A percentile compares a stretch with the other conserved stretches of the same genome.
phyloP scores from a whole-genome alignment of 2,888 invertebrate genomes.

The Acanthosepion lycidas region DNA sequence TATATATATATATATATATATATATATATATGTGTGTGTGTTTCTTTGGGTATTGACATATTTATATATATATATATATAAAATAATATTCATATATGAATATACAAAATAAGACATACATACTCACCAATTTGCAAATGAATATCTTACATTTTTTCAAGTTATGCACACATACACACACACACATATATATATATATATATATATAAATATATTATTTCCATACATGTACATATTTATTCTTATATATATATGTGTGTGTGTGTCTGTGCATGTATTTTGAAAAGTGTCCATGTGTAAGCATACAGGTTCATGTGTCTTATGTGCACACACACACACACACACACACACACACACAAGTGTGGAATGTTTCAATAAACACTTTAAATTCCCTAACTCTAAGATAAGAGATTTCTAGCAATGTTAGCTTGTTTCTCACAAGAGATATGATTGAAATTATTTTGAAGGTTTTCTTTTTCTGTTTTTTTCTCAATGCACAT shows the following conservation, averaged over 20 bases:
- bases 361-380: not conserved
- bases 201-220: no score
- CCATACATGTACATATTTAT: not conserved
- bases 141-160: no score
- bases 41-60: no score
- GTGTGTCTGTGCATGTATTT: not conserved
- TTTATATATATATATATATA: no score
- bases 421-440: not conserved
- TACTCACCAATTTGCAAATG: no score
- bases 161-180: no score
- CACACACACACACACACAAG: not conserved
- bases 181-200: no score
- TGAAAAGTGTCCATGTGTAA: not conserved
- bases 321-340: not conserved
- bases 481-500: not conserved
- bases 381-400: not conserved
- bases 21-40: no score
- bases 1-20: no score
- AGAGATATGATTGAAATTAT: not conserved
- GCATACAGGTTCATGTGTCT: not conserved
- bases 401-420: not conserved
- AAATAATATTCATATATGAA: no score
- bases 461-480: not conserved
- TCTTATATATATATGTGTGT: not conserved
- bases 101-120: no score